Percentiles rank a stretch among this genome's conserved stretches.
Conservation (phyloP, 1,140 invertebrate genomes). For the Drosophila elegans region DNA sequence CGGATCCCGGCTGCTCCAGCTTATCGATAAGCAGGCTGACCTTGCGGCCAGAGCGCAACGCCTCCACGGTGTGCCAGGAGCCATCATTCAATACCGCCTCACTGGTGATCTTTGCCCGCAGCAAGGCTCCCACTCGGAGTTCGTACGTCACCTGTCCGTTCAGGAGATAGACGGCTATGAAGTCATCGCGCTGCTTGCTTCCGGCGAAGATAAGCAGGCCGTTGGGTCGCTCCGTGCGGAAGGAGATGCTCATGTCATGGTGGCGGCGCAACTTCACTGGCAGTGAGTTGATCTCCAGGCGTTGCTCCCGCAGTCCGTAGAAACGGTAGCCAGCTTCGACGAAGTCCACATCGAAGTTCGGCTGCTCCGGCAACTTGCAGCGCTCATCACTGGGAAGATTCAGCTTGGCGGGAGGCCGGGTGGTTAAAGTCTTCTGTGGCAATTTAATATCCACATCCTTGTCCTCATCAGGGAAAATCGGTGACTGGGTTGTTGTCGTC, state of each 20-base stretch:
- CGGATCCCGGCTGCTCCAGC: conserved; percentile 86
- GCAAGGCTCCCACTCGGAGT: conserved; percentile 89
- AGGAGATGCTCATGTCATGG: conserved; percentile 91
- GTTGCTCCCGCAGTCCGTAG: conserved; percentile 89
- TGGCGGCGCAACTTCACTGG: conserved; percentile 87
- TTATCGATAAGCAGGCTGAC: conserved; percentile 87
- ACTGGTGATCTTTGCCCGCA: conserved; percentile 87
- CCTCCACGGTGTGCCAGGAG: conserved; percentile 92
- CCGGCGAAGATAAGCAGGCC: conserved; percentile 94
- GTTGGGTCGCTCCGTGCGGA: conserved; percentile 91
- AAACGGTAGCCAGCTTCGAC: conserved; percentile 78
- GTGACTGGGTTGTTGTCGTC: conserved; percentile 32
- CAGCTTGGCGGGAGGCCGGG: conserved; percentile 49
- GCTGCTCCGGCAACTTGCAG: conserved; percentile 86
- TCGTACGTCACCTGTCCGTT: conserved; percentile 91
- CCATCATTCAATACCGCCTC: conserved; percentile 90
- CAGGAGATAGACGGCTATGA: conserved; percentile 92
- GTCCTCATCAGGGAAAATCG: conserved; percentile 8
- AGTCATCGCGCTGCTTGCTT: conserved; percentile 89
- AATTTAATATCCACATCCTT: conserved; percentile 16
- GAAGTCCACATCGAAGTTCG: conserved; percentile 77
- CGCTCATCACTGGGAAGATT: conserved; percentile 71
- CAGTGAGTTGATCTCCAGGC: conserved; percentile 89
- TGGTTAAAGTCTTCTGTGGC: conserved; percentile 38
- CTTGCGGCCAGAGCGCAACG: conserved; percentile 86